Evolutionary conservation across 2,797 vertebrate genomes (phyloP), one percentile per base, ranked within the genome.

Genomic region (Heliangelus exortis): DNA sequence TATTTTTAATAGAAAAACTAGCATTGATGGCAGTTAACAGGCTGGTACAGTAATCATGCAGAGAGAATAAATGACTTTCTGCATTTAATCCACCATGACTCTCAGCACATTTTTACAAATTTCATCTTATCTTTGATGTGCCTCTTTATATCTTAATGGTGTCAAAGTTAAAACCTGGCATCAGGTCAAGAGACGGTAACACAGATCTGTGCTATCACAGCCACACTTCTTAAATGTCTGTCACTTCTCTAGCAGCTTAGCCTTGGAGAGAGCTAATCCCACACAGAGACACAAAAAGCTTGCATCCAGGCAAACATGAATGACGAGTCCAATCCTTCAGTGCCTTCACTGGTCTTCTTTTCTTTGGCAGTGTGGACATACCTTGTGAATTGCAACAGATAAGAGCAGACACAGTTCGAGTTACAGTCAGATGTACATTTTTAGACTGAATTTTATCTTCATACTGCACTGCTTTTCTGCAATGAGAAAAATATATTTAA

Each of bases 171-270:
- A 57, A 72, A 7, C 7, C 72, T 39, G 50, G 6, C 33, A 54
- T 76, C 16, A 65, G 39, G 14, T 20, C 45, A 45, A 63, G 14
- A 67, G 25, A 26, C 1, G 6, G 48, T 76, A 77, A 21, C n/a
- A 59, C 3, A 22, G 4, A 59, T 18, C 28, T 0, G 0, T 58
- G 16, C 29, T 73, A 5, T 22, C 14, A 26, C 48, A 84, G 28
- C 19, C 23, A 15, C 5, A 25, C 13, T 74, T 61, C 21, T 78
- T 62, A 54, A 87, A 59, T 5, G 9, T 34, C 45, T 83, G 26
- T 23, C 34, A 33, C 13, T 51, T 66, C 16, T 87, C 20, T 51
- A 84, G 47, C 50, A 69, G n/a, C 43, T 84, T 18, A 36, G 4
- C 50, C 36, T 82, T 43, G 33, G 47, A 65, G 14, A 82, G 2